These are phyloP conservation scores for Drosophila recens DNA, from an alignment of 2,888 invertebrate species.

Conservation along the genomic window DNA sequence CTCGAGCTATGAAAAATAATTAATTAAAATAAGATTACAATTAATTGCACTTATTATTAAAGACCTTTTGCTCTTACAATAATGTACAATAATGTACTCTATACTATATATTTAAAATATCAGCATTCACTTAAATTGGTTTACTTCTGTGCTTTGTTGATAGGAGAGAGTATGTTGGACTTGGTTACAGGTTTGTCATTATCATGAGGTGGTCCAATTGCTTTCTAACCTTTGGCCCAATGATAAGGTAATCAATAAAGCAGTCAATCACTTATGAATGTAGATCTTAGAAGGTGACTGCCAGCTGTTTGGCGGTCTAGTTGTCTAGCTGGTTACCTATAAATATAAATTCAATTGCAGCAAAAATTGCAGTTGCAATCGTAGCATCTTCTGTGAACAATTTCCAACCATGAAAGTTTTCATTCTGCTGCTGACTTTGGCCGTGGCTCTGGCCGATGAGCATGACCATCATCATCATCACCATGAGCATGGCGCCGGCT, in stretches of 20 bases:
- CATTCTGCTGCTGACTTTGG: conserved; percentile 44
- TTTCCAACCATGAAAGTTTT: conserved; percentile 58
- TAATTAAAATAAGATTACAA: neutral
- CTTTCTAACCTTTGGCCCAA: conserved; percentile 23
- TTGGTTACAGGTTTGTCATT: conserved; percentile 8
- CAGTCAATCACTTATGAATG: conserved; percentile 45
- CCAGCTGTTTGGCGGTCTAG: neutral
- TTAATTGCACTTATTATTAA: neutral
- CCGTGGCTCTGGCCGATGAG: conserved; percentile 54
- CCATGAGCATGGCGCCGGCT: conserved; percentile 56
- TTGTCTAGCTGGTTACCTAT: conserved; percentile 40
- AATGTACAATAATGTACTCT: neutral
- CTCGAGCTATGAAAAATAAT: too few species aligned
- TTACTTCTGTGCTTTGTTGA: neutral
- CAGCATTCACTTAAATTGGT: neutral
- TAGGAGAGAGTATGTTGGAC: neutral
- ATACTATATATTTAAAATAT: neutral
- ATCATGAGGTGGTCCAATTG: conserved; percentile 24
- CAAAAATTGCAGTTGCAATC: conserved; percentile 55
- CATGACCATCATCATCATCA: conserved; percentile 57
- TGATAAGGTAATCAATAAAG: conserved; percentile 56
- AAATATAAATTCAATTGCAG: conserved; percentile 47
- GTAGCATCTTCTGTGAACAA: conserved; percentile 10
- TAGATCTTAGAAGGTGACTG: conserved; percentile 49
- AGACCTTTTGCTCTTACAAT: neutral